Evolutionary conservation across 2,113 vertebrate genomes (phyloP).

Genomic region (Beaufortia kweichowensis): DNA sequence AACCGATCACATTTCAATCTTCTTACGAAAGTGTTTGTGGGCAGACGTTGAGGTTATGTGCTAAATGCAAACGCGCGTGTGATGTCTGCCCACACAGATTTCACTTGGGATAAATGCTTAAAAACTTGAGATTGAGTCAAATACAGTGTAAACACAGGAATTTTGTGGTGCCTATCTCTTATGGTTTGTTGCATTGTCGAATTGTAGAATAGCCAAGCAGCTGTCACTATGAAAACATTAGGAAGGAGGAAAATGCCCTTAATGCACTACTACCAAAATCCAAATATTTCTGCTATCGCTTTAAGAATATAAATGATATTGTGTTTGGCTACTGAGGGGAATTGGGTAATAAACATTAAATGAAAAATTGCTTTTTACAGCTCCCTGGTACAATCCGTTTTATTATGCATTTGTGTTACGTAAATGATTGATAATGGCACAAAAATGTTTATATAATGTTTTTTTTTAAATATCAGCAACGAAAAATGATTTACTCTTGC

Average conservation of each 20-base stretch:
- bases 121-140: background rate
- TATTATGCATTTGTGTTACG: background rate
- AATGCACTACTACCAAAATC: background rate
- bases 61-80: background rate
- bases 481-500: background rate
- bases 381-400: background rate
- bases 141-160: background rate
- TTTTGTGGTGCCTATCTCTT: too few species aligned
- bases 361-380: background rate
- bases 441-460: background rate
- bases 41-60: background rate
- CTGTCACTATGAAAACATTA: background rate
- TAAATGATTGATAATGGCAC: background rate
- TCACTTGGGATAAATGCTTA: background rate
- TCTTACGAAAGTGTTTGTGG: slow-evolving; percentile 24
- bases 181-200: too few species aligned
- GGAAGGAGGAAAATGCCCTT: background rate
- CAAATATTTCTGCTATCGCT: background rate
- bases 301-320: background rate
- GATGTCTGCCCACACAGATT: background rate
- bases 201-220: background rate
- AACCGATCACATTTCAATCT: slow-evolving; percentile 37
- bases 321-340: background rate
- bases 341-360: background rate
- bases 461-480: background rate